Percentiles rank a stretch among this genome's conserved stretches.
These are phyloP conservation scores for Falco punctatus DNA, from an alignment of 2,113 vertebrate species.

Conservation along the genomic window DNA sequence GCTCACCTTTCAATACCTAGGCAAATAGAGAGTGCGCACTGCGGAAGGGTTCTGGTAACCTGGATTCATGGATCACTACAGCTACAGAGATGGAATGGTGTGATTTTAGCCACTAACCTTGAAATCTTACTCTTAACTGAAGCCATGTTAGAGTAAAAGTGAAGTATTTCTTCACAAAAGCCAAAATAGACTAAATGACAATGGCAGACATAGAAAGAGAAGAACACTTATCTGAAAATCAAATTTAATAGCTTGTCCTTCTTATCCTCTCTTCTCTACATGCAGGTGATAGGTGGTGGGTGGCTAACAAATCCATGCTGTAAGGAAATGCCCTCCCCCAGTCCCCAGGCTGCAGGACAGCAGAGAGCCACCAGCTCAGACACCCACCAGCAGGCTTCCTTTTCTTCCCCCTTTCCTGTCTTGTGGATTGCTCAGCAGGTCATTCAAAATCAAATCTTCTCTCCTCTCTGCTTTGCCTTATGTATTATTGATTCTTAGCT, in stretches of 20 bases:
- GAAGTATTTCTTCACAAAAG: not conserved
- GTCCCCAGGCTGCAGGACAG: not conserved
- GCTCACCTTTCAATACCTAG: not conserved
- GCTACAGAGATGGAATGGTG: not conserved
- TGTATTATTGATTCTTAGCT: not conserved
- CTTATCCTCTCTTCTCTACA: not conserved
- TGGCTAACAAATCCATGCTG: not conserved
- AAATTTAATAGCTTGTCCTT: not conserved
- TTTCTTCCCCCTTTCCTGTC: not conserved
- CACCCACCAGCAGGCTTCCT: not conserved
- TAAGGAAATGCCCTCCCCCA: not conserved
- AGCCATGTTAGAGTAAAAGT: not conserved
- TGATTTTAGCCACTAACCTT: not conserved
- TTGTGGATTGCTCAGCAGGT: not conserved
- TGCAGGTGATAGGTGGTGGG: not conserved
- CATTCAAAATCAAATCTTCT: not conserved
- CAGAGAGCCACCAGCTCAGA: not conserved
- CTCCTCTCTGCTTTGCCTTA: not conserved
- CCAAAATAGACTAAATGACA: not conserved
- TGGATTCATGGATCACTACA: not conserved
- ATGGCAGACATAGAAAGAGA: not conserved
- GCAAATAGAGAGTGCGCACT: not conserved
- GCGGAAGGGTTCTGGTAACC: not conserved
- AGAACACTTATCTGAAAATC: not conserved
- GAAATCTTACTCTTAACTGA: not conserved